Base-by-base conservation (phyloP, 1,140 invertebrate genomes). In the Wasmannia auropunctata region DNA sequence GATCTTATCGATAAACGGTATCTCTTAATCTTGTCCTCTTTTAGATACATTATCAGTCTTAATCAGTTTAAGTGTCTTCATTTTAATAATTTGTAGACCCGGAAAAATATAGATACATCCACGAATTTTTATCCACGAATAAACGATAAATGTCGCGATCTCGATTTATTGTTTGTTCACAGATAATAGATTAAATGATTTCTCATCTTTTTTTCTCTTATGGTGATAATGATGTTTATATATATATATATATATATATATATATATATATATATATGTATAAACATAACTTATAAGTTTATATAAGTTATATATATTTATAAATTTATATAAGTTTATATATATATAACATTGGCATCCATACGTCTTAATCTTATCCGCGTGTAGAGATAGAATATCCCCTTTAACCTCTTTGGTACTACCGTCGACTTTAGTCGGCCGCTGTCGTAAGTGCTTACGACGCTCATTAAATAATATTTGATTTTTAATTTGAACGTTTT, bases 51-150 rank as follows among this genome's bases (percentile, higher is more conserved):
- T 65, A 79, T 79, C 75, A 49, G n/a, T 37, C 7, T 79, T 65
- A 65, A 79, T 79, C 76, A 49, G 16, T 34, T 79, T 22, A 60
- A 67, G 28, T 49, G 43, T 51, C 62, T 79, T 80, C 11, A 80
- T 80, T 65, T 65, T 60, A 79, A 79, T 79, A 79, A 79, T 79
- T 65, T 3, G 1, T 19, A 67, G 7, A 79, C n/a, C 76, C 28
- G 76, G 43, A 65, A 79, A 79, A 43, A 34, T 31, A 1, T 40
- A 34, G 34, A 16, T 28, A 31, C 14, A 16, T 60, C 4, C 40
- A 34, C 34, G 34, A 70, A 56, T 43, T 37, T 80, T 37, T 54
- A n/a, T 37, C 2, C 22, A 14, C 63, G 14, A 51, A 49, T 8
- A 8, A 80, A 31, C 40, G 22, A 81, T 69, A 56, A 56, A 56